These are phyloP conservation scores for Harpagoxenus sublaevis DNA, from an alignment of 2,888 invertebrate species.

Conservation along the genomic window DNA sequence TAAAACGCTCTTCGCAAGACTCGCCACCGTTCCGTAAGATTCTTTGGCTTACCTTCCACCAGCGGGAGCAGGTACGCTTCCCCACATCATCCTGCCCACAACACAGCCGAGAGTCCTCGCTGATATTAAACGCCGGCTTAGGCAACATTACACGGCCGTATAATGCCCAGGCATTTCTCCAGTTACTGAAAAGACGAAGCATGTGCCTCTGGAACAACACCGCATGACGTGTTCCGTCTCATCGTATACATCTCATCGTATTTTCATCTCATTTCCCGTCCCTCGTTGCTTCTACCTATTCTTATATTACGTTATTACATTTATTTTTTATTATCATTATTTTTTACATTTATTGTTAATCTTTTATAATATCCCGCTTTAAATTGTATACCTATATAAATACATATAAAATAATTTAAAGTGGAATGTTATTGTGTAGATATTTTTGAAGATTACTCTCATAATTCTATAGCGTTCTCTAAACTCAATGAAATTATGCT, in stretches of 20 bases:
- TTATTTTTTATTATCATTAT: not conserved
- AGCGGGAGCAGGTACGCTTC: slow-evolving; percentile 9
- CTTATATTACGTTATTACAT: not conserved
- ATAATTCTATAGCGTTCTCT: not conserved
- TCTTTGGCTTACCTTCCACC: slow-evolving; percentile 17
- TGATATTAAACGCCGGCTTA: slow-evolving; percentile 51
- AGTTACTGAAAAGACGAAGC: slow-evolving; percentile 28
- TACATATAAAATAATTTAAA: not conserved
- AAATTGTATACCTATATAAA: not conserved
- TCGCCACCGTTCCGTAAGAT: slow-evolving; percentile 46
- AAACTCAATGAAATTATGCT: not conserved
- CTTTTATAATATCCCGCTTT: not conserved
- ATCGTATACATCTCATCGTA: not conserved
- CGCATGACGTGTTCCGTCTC: not conserved
- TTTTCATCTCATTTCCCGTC: not conserved
- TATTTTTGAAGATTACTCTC: not conserved
- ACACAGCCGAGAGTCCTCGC: slow-evolving; percentile 15
- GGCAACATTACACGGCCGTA: slow-evolving; percentile 40
- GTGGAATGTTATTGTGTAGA: not conserved
- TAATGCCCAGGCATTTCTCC: slow-evolving; percentile 39
- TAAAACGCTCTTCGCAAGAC: slow-evolving; percentile 51
- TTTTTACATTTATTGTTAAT: not conserved
- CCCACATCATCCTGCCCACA: not conserved
- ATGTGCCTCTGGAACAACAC: slow-evolving; percentile 14
- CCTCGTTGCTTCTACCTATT: not conserved